phyloP scores from a whole-genome alignment of 2,888 invertebrate species.

The Priocnemis perturbator region DNA sequence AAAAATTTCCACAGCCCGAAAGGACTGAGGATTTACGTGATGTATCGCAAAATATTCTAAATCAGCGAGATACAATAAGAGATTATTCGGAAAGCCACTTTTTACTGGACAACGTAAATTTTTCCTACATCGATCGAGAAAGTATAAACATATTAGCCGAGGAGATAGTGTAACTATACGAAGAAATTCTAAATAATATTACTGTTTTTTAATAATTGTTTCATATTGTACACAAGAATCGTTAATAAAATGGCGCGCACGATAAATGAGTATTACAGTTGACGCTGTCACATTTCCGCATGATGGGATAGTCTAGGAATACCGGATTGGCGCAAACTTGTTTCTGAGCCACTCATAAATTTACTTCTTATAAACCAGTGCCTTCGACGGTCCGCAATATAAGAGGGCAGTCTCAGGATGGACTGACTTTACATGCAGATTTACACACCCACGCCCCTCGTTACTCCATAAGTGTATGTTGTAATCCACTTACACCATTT shows the following conservation, averaged over 20 bases:
- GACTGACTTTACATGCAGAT: constrained; percentile 35
- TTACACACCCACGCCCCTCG: constrained; percentile 28
- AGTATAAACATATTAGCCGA: constrained; percentile 36
- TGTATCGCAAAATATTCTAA: too few species aligned
- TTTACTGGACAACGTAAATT: constrained; percentile 14
- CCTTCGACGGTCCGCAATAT: constrained; percentile 23
- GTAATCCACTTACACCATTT: constrained; percentile 14
- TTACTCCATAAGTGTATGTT: constrained; percentile 8
- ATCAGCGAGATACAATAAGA: background rate
- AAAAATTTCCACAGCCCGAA: constrained; percentile 48
- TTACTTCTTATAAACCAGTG: background rate
- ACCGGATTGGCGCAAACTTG: too few species aligned
- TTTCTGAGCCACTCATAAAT: background rate
- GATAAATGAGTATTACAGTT: too few species aligned
- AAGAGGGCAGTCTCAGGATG: constrained; percentile 25
- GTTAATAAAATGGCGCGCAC: too few species aligned
- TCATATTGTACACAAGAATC: too few species aligned
- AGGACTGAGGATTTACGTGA: too few species aligned
- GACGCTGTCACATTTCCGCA: too few species aligned
- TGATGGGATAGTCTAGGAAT: too few species aligned
- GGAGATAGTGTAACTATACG: constrained; percentile 15
- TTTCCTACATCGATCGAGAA: background rate
- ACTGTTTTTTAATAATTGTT: too few species aligned
- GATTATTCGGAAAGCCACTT: background rate
- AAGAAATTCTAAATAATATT: too few species aligned